Conservation (phyloP, 2,113 vertebrate genomes). For the Bambusicola thoracicus region DNA sequence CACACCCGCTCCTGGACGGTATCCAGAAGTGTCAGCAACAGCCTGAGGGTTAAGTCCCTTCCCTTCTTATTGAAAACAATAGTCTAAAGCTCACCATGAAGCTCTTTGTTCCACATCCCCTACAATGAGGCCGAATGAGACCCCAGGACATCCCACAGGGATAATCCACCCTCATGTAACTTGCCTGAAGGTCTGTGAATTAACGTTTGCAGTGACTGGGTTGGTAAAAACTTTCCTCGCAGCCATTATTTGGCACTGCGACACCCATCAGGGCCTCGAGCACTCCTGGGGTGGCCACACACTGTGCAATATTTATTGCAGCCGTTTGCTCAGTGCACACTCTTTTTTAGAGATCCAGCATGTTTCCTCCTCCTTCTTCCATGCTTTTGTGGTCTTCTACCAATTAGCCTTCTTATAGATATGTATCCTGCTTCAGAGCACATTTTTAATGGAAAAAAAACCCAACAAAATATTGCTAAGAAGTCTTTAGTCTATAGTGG, state of each 20-base stretch:
- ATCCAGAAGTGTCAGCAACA: conserved; percentile 25
- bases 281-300: not conserved
- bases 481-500: not conserved
- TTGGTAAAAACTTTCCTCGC: not conserved
- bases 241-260: not conserved
- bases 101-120: conserved; percentile 2
- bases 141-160: conserved; percentile 12
- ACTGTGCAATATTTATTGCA: not conserved
- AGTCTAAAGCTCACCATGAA: conserved; percentile 46
- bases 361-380: not conserved
- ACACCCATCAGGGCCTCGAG: not conserved
- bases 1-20: not conserved
- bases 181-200: conserved; percentile 19
- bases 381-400: not conserved
- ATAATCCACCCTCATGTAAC: conserved; percentile 47
- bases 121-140: not conserved
- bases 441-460: not conserved
- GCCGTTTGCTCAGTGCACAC: not conserved
- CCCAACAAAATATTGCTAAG: not conserved
- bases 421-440: not conserved
- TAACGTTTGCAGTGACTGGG: not conserved
- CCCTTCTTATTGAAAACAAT: conserved; percentile 20
- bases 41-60: not conserved
- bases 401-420: not conserved
- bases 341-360: not conserved